phyloP scores from a whole-genome alignment of 1,140 invertebrate species.

The Bombus confusus region DNA sequence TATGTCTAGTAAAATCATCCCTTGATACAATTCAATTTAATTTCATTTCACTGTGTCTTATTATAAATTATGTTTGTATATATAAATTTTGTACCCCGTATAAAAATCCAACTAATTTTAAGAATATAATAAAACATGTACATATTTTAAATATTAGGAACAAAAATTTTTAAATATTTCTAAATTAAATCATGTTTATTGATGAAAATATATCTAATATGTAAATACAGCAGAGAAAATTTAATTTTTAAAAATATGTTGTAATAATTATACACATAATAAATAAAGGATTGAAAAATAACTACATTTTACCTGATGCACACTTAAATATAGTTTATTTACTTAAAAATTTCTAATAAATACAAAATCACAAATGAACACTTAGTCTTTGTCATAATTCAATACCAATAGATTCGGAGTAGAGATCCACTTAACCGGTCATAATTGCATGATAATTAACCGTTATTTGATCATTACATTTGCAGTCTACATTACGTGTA shows the following conservation, averaged over 20 bases:
- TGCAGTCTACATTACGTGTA: slow-evolving; percentile 80
- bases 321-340: slow-evolving; percentile 83
- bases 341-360: slow-evolving; percentile 83
- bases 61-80: background rate
- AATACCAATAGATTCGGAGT: slow-evolving; percentile 75
- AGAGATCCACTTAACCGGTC: slow-evolving; percentile 73
- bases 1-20: slow-evolving; percentile 40
- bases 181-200: background rate
- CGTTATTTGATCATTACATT: slow-evolving; percentile 80
- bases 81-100: background rate
- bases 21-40: background rate
- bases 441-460: slow-evolving; percentile 80
- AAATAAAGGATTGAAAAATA: slow-evolving; percentile 23
- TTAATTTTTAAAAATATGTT: slow-evolving; percentile 22
- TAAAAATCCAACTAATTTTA: too few relatives aligned
- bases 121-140: background rate
- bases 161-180: background rate
- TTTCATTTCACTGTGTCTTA: background rate
- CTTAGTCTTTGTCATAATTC: slow-evolving; percentile 81
- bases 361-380: slow-evolving; percentile 83
- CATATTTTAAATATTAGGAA: background rate
- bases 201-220: background rate
- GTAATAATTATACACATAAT: slow-evolving; percentile 19
- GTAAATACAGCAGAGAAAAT: slow-evolving; percentile 4
- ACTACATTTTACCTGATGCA: slow-evolving; percentile 68